phyloP scores from a whole-genome alignment of 2,888 invertebrate genomes.

The Salpingus planirostris region DNA sequence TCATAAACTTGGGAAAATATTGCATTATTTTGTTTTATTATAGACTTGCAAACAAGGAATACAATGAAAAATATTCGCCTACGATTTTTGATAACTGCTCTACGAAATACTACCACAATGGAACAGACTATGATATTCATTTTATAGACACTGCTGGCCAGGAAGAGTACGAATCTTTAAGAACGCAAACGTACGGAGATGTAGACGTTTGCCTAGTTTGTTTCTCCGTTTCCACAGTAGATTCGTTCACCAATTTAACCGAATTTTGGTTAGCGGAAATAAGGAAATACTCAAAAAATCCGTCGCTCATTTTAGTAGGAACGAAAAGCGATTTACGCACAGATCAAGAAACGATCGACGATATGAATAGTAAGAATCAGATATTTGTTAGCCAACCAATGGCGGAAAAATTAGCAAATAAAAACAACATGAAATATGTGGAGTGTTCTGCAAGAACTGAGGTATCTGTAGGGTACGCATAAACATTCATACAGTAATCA shows the following conservation, averaged over 20 bases:
- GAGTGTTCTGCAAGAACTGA: conserved; percentile 16
- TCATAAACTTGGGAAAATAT: conserved; percentile 1
- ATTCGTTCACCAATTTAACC: conserved; percentile 15
- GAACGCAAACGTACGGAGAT: conserved; percentile 12
- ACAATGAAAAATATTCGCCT: conserved; percentile 10
- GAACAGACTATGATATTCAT: conserved; percentile 11
- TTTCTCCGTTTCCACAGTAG: conserved; percentile 14
- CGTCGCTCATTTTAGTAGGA: conserved; percentile 14
- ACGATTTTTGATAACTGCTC: conserved; percentile 18
- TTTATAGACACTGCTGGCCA: conserved; percentile 21
- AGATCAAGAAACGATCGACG: conserved; percentile 18
- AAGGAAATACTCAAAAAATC: conserved; percentile 8
- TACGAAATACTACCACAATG: conserved; percentile 5
- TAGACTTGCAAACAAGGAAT: conserved; percentile 8
- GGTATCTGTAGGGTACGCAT: no score
- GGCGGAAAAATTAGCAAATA: conserved; percentile 15
- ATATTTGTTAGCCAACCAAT: conserved; percentile 11
- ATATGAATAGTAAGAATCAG: conserved; percentile 13
- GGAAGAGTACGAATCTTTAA: conserved; percentile 15
- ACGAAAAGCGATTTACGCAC: conserved; percentile 16
- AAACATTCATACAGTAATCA: no score
- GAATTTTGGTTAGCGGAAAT: conserved; percentile 17
- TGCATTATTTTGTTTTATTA: conserved; percentile 6
- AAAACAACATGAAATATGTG: conserved; percentile 13
- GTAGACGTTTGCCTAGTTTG: conserved; percentile 16